A percentile compares a stretch with the other conserved stretches of the same genome.
Conservation (phyloP, 2,113 vertebrate species). For the Boulengeromyrus knoepffleri region DNA sequence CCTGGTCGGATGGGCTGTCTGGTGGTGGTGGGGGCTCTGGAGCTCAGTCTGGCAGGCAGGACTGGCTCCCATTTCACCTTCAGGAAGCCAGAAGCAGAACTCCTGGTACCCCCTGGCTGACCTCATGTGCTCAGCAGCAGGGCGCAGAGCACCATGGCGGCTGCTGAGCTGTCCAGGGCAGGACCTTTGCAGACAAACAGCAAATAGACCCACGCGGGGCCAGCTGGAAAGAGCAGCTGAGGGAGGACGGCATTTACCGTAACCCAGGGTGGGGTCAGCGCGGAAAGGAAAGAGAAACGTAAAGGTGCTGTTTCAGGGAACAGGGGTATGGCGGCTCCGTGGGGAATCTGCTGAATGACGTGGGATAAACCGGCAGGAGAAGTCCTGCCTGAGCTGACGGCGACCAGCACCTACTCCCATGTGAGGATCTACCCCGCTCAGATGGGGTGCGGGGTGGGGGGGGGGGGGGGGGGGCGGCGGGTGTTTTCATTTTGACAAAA, state of each 20-base stretch:
- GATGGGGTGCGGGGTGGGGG: background rate
- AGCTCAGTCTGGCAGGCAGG: background rate
- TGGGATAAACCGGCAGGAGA: background rate
- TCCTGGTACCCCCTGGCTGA: background rate
- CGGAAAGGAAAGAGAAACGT: background rate
- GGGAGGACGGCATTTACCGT: background rate
- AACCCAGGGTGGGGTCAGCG: background rate
- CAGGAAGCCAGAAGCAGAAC: background rate
- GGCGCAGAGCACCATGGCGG: background rate
- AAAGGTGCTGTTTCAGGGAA: background rate
- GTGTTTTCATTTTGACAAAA: slow-evolving; percentile 3
- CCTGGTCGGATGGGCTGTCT: background rate
- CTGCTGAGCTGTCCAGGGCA: background rate
- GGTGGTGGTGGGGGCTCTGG: too few species aligned
- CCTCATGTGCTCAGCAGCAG: background rate
- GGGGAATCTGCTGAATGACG: background rate
- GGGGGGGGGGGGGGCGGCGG: background rate
- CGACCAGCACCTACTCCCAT: background rate
- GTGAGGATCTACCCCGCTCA: background rate
- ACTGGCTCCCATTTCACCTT: background rate
- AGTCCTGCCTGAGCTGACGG: background rate
- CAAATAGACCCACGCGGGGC: background rate
- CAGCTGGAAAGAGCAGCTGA: background rate
- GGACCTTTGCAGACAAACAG: background rate
- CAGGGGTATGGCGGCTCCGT: background rate